These are phyloP conservation scores for Vidua macroura DNA, from an alignment of 2,113 vertebrate genomes.

Conservation along the genomic window DNA sequence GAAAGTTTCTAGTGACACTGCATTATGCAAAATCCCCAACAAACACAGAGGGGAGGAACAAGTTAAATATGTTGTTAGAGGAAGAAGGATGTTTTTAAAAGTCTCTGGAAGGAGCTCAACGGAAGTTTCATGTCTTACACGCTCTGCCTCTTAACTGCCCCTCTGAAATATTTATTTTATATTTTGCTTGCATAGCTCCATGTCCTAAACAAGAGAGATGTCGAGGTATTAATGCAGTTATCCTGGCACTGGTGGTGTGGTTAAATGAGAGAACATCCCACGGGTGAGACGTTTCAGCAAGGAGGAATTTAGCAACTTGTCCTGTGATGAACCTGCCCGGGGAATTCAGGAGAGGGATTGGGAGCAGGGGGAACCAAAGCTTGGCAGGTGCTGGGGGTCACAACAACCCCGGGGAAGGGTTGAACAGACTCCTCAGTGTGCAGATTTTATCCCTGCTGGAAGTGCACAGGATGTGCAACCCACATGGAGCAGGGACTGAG, in stretches of 20 bases:
- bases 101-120: conserved; percentile 14
- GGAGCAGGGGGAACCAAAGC: background rate
- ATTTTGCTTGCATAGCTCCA: background rate
- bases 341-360: background rate
- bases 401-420: background rate
- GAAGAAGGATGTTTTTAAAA: conserved; percentile 29
- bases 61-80: conserved; percentile 20
- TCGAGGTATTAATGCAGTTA: background rate
- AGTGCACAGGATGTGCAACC: background rate
- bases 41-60: conserved; percentile 16
- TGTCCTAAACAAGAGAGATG: background rate
- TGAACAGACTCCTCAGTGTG: background rate
- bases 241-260: background rate
- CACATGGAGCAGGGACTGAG: background rate
- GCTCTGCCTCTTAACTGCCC: background rate
- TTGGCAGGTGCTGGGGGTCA: background rate
- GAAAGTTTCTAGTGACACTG: conserved; percentile 34
- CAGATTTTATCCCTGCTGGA: background rate
- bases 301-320: background rate
- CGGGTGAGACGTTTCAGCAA: background rate
- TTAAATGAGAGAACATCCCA: background rate
- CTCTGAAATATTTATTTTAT: background rate
- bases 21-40: conserved; percentile 25
- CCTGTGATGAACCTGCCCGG: background rate
- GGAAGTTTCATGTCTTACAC: background rate